These are phyloP conservation scores for Drosophila ambigua DNA, from an alignment of 1,140 invertebrate species.

Conservation along the genomic window DNA sequence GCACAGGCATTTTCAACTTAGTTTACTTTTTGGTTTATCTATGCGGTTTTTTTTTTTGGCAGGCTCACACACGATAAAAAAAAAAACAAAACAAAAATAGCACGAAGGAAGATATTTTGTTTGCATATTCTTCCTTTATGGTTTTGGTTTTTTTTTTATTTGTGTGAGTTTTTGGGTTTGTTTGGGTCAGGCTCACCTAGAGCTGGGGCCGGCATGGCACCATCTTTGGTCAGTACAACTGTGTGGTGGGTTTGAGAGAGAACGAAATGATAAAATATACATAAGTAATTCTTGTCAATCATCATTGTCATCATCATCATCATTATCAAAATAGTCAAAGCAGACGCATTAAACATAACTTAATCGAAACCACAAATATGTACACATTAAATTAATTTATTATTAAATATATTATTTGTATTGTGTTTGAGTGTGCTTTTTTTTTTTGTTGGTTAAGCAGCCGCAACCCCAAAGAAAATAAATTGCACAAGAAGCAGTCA, in stretches of 20 bases:
- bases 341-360: conserved; percentile 56
- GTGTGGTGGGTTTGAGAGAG: conserved; percentile 79
- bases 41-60: conserved; percentile 8
- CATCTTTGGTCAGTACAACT: conserved; percentile 90
- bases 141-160: conserved; percentile 13
- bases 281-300: conserved; percentile 51
- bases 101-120: conserved; percentile 20
- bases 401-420: conserved; percentile 39
- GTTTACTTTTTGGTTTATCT: conserved; percentile 21
- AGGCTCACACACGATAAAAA: conserved; percentile 22
- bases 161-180: not conserved
- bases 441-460: conserved; percentile 41
- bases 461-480: conserved; percentile 47
- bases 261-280: conserved; percentile 59
- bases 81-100: conserved; percentile 42
- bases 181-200: conserved; percentile 85
- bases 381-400: conserved; percentile 32
- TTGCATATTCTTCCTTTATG: conserved; percentile 21
- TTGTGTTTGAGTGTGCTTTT: conserved; percentile 16
- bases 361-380: conserved; percentile 50
- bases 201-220: conserved; percentile 89
- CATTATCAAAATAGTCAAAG: conserved; percentile 37
- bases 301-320: conserved; percentile 55
- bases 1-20: conserved; percentile 43
- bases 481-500: conserved; percentile 17